Evolutionary conservation across 2,113 vertebrate genomes (phyloP), one percentile per base, ranked within the genome.

Genomic region (Calyptomena viridis): DNA sequence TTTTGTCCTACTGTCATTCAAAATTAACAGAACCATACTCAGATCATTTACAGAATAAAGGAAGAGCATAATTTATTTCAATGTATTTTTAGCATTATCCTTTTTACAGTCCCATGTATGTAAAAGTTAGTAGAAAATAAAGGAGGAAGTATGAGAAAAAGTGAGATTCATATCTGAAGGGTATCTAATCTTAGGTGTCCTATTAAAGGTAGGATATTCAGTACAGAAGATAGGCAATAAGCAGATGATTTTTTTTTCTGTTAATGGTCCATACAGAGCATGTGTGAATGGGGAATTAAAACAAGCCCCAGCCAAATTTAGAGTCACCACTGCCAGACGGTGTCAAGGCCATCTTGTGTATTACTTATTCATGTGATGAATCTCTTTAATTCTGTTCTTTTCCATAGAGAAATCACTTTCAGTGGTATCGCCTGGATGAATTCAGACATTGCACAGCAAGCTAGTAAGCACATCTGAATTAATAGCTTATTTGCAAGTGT

Each of bases 401-500:
- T 76, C 77, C n/a, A 20, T 8, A 62, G 23, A 77, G 53, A 88
- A 96, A 69, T 68, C 62, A 75, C 66, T 94, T 84, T 59, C 46
- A 68, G 24, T 60, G 18, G 12, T 84, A 63, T 22, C 64, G 50
- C 62, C 67, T 90, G 63, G 25, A 69, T 73, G 49, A 92, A 86
- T 84, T 84, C 64, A 92, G 74, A 81, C 44, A 25, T 28, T 60
- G 64, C 73, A 78, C 21, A 66, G 37, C n/a, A 63, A 53, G n/a
- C 80, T 56, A 90, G 12, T 42, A 79, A 84, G 83, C 68, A 86
- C 18, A n/a, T 81, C 52, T 81, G 81, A 94, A 93, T 90, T 95
- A 93, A 92, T 64, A 95, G 52, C 50, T 76, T 67, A 64, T 90
- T 95, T 94, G 60, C 31, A 94, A 95, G n/a, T 87, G 66, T 56